A percentile compares a stretch with the other conserved stretches of the same genome.
Conservation (phyloP, 2,113 vertebrate species). For the Albula glossodonta region DNA sequence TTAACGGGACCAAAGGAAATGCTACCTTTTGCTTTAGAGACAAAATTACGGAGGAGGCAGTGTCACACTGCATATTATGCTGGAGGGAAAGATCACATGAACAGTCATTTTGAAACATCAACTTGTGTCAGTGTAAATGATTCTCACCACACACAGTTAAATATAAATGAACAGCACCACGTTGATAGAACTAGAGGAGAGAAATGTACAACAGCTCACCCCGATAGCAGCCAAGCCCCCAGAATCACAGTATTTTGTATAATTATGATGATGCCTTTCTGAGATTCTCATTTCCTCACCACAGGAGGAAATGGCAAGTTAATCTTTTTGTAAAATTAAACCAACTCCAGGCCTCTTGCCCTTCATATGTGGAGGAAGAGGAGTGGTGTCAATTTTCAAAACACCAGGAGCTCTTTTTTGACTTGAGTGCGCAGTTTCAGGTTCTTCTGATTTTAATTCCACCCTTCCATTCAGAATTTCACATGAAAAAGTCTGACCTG, state of each 20-base stretch:
- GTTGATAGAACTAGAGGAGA: neutral
- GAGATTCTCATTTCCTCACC: neutral
- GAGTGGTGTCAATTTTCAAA: neutral
- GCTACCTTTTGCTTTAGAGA: neutral
- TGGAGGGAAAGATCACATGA: neutral
- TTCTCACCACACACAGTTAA: neutral
- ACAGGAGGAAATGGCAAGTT: neutral
- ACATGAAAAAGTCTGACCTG: neutral
- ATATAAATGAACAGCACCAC: constrained; percentile 18
- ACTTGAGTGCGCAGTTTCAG: neutral
- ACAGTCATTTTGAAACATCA: constrained; percentile 1
- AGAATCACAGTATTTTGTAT: neutral
- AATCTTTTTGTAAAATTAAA: neutral
- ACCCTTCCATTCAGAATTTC: neutral
- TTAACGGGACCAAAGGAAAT: constrained; percentile 3
- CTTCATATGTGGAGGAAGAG: too few species aligned
- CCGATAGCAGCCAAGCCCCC: neutral
- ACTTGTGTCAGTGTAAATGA: constrained; percentile 19
- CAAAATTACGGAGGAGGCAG: constrained; percentile 15
- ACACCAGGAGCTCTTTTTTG: neutral
- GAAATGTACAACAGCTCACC: neutral
- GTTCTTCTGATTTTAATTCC: neutral
- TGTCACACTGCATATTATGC: neutral
- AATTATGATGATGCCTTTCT: neutral
- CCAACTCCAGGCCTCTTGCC: too few species aligned